phyloP scores from a whole-genome alignment of 2,888 invertebrate species.

The Harpagoxenus sublaevis region DNA sequence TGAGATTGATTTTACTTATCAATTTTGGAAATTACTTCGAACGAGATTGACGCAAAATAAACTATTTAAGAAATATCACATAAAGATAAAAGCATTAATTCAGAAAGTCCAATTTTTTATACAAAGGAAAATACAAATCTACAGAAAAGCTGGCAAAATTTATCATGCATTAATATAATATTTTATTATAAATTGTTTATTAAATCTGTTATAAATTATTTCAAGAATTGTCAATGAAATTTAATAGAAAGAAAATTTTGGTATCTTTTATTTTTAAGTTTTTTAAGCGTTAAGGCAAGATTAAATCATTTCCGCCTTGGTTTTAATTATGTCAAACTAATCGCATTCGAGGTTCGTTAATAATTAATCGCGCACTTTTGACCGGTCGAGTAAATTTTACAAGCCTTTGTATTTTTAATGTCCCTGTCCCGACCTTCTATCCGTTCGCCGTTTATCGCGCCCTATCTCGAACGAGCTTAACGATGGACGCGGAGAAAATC shows the following conservation, averaged over 20 bases:
- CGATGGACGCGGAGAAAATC: conserved; percentile 58
- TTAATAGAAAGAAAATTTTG: background rate
- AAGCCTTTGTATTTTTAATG: conserved; percentile 66
- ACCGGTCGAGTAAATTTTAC: conserved; percentile 69
- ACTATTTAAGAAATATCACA: background rate
- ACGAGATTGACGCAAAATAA: background rate
- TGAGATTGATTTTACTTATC: background rate
- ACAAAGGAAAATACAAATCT: background rate
- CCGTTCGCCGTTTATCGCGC: conserved; percentile 43
- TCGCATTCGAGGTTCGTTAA: conserved; percentile 30
- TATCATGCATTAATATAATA: background rate
- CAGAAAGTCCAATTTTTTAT: background rate
- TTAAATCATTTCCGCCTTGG: conserved; percentile 7
- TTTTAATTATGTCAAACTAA: conserved; percentile 38
- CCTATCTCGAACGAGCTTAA: conserved; percentile 55
- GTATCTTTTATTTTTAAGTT: background rate
- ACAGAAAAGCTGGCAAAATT: background rate
- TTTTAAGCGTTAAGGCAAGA: background rate
- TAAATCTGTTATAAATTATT: background rate
- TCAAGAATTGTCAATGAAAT: background rate
- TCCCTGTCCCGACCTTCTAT: conserved; percentile 29
- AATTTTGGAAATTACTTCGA: background rate
- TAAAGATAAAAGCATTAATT: background rate
- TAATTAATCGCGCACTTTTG: conserved; percentile 50
- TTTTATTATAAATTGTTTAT: conserved; percentile 6